Base-by-base conservation (phyloP, 1,140 invertebrate species). In the Apolygus lucorum region DNA sequence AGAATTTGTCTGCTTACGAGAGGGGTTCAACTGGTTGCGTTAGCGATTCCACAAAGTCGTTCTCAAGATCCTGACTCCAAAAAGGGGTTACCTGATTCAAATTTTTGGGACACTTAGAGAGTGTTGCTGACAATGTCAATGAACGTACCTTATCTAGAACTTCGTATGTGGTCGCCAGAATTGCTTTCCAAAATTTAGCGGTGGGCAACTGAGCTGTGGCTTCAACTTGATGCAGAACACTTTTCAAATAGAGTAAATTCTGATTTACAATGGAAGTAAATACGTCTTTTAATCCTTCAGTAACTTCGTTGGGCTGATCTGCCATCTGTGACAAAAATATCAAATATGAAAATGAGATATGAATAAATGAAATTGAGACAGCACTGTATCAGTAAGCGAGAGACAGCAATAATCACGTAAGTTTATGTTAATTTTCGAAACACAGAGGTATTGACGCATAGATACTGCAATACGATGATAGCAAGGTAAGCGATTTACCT, bases 141-240 rank as follows among this genome's bases (percentile, higher is more conserved):
- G n/a, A n/a, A n/a, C 22, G 67, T 70, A 88, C 82, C 74, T 87
- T 84, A 74, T 91, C 88, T 68, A 92, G 76, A 27, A 90, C 81
- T 74, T 94, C 91, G 74, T 91, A 90, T 29, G 86, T 83, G 75
- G 89, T 86, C 76, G 90, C 86, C 2, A 90, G 77, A 74, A 93
- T 82, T 0, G 87, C 87, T 75, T 86, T 87, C 90, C 91, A 93
- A 75, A 91, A 95, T 75, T 91, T 89, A 0, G 82, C 81, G 68
- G 84, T 82, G 42, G 84, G 82, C 68, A 84, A 82, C 72, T 80
- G 76, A 64, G 78, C 70, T 75, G 81, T 73, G 27, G 77, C 68
- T 73, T 90, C 81, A 1, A 80, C 80, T 63, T 83, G 79, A 74
- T 84, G 85, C 0, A 83, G 82, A 2, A 87, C 82, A 28, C 76